phyloP scores from a whole-genome alignment of 1,140 invertebrate species.

The Magallana gigas region DNA sequence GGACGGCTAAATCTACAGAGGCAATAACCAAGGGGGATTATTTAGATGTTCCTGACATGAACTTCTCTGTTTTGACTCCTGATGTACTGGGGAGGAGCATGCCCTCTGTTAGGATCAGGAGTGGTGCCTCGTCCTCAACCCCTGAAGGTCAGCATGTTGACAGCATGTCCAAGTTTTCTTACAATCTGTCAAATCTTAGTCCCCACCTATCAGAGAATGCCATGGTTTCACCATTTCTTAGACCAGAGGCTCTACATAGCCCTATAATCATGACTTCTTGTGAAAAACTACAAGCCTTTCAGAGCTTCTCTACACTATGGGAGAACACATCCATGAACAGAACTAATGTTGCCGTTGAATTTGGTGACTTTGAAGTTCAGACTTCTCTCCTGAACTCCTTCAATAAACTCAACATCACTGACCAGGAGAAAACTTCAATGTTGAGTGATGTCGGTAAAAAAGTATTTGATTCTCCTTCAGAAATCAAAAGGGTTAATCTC shows the following conservation, averaged over 20 bases:
- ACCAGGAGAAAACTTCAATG: not conserved
- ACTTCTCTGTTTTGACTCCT: conserved; percentile 1
- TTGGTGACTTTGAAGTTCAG: conserved; percentile 25
- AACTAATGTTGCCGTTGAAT: not conserved
- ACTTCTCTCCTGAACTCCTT: conserved; percentile 8
- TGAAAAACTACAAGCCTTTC: not conserved
- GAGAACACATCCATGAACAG: not conserved
- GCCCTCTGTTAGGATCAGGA: not conserved
- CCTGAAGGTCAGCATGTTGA: not conserved
- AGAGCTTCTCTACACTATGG: not conserved
- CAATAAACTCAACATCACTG: not conserved
- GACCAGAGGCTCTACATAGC: not conserved
- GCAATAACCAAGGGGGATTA: not conserved
- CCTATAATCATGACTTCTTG: not conserved
- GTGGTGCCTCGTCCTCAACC: not conserved
- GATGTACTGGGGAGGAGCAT: not conserved
- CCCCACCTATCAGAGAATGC: not conserved
- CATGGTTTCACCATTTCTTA: not conserved
- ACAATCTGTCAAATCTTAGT: conserved; percentile 15
- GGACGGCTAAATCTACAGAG: not conserved
- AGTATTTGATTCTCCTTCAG: not conserved
- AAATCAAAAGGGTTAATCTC: not conserved
- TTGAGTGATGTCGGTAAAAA: not conserved
- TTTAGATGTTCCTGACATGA: not conserved
- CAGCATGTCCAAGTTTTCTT: not conserved